Base-by-base conservation (phyloP, 2,113 vertebrate genomes). In the Gallinago media region DNA sequence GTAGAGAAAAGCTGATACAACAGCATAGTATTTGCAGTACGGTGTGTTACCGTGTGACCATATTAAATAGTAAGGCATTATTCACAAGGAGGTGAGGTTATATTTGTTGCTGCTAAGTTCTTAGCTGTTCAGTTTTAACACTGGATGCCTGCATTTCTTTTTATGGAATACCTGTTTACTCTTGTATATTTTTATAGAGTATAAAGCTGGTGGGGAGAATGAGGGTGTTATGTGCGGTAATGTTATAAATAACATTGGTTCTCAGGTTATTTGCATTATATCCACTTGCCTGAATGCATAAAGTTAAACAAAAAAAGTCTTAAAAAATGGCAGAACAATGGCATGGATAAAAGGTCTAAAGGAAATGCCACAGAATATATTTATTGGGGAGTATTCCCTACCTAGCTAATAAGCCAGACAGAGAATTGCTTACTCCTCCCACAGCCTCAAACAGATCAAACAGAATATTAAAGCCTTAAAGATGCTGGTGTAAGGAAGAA, bases 211-310 rank as follows among this genome's bases (percentile, higher is more conserved):
- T 91, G 79, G 68, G 85, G 75, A 83, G 82, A 96, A 95, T 92
- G 91, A 96, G 95, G 90, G 95, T 95, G 95, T 93, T 95, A 93
- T 93, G 79, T 95, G 88, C 94, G 67, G 82, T 83, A 40, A 84
- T 56, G 61, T 92, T 96, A 96, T 90, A 88, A 88, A 92, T 95
- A 92, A 85, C 4, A 0, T 32, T 93, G 63, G 46, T 73, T 88
- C 31, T 91, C 55, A 83, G 96, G 77, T 94, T 94, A 90, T 95
- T 90, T 96, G 90, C 75, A 32, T 93, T 92, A 56, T 85, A 85
- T 88, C 56, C 68, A 63, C 63, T 93, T 93, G 75, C 16, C 63
- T 71, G 42, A 86, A 86, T 77, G 34, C 0, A 1, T 86, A 56
- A 88, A 79, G 34, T 66, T 83, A 88, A 96, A 88, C 65, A 61